Evolutionary conservation across 2,888 invertebrate species (phyloP).

Genomic region (Trichopoda pennipes): DNA sequence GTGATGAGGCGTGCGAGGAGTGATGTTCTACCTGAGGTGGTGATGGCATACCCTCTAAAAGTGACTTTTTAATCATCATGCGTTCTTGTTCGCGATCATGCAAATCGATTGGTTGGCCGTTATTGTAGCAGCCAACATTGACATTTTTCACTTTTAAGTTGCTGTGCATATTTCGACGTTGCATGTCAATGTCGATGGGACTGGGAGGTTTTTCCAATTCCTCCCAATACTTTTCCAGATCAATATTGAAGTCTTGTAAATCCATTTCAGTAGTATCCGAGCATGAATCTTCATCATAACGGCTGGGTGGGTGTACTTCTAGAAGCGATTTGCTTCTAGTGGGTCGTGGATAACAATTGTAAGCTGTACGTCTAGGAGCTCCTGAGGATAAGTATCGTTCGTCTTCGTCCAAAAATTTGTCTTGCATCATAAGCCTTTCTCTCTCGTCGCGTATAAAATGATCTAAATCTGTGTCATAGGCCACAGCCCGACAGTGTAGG

Average conservation of each 20-base stretch:
- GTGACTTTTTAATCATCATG: conserved; percentile 79
- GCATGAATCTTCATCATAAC: conserved; percentile 80
- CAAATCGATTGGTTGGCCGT: conserved; percentile 79
- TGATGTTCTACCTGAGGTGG: conserved; percentile 76
- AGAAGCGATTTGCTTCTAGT: conserved; percentile 79
- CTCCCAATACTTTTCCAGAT: conserved; percentile 81
- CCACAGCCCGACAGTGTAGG: conserved; percentile 75
- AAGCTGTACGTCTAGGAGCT: conserved; percentile 65
- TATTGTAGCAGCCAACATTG: conserved; percentile 80
- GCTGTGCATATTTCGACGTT: conserved; percentile 80
- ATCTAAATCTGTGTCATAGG: conserved; percentile 78
- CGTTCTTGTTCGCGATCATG: conserved; percentile 80
- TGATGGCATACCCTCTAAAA: conserved; percentile 80
- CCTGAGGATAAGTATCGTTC: conserved; percentile 76
- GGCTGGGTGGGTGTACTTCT: conserved; percentile 79
- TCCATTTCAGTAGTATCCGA: conserved; percentile 81
- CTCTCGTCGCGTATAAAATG: conserved; percentile 80
- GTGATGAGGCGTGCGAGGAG: conserved; percentile 67
- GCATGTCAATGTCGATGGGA: conserved; percentile 80
- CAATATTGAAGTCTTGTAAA: conserved; percentile 80
- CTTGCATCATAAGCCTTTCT: conserved; percentile 78
- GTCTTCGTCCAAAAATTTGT: conserved; percentile 80
- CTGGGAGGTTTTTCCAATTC: conserved; percentile 80
- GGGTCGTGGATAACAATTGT: conserved; percentile 72
- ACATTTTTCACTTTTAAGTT: conserved; percentile 80